Conservation (phyloP, 2,113 vertebrate genomes). For the Platycercus adscitus region DNA sequence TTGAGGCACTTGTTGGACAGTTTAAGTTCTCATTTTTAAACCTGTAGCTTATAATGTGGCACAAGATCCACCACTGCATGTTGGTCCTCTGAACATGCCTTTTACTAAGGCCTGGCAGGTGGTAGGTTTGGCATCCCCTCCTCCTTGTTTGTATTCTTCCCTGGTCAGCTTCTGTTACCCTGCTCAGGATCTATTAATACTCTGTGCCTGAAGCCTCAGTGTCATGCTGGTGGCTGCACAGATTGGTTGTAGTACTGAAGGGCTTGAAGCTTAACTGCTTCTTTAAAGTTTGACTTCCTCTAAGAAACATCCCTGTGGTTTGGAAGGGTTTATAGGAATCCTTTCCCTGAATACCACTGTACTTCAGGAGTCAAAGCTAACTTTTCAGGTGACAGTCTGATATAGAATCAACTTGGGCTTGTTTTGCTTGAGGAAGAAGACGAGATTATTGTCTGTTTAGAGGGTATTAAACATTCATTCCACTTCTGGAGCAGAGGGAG, state of each 20-base stretch:
- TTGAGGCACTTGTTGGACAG: background rate
- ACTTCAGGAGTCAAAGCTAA: background rate
- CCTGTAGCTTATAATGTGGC: background rate
- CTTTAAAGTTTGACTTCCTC: background rate
- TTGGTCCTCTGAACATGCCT: background rate
- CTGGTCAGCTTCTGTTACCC: rapidly evolving
- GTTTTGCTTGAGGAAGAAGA: background rate
- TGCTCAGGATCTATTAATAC: background rate
- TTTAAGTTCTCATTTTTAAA: too few relatives aligned
- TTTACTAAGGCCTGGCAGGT: background rate
- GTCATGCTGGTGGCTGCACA: background rate
- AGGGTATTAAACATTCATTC: background rate
- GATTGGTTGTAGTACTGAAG: background rate
- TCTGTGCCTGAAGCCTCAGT: background rate
- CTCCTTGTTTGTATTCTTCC: background rate
- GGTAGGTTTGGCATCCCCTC: background rate
- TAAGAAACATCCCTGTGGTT: background rate
- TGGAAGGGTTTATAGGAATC: background rate
- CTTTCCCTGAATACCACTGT: background rate
- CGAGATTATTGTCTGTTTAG: background rate
- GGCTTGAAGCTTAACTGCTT: background rate
- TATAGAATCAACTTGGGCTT: background rate
- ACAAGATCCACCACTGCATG: background rate
- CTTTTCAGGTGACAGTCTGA: background rate
- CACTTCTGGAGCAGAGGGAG: background rate